A percentile compares a stretch with the other conserved stretches of the same genome.
These are phyloP conservation scores for Clarias pachynema DNA, from an alignment of 2,797 vertebrate genomes.

Conservation along the genomic window DNA sequence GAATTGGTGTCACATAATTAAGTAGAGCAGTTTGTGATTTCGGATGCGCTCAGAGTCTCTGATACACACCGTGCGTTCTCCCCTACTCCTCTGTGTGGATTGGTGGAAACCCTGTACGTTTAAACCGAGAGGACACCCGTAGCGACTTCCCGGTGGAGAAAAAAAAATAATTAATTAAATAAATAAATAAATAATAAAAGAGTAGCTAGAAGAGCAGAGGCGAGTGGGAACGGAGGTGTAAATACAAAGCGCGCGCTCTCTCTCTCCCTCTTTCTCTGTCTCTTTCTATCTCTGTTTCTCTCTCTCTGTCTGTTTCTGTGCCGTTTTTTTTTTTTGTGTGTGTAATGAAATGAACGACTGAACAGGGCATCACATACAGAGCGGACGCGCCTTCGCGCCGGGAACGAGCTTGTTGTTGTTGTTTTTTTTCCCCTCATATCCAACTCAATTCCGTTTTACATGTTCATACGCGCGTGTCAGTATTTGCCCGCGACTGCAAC, in stretches of 20 bases:
- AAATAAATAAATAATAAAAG: constrained; percentile 69
- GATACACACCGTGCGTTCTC: not conserved
- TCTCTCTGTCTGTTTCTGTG: constrained; percentile 18
- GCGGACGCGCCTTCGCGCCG: constrained; percentile 64
- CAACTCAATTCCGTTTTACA: constrained; percentile 71
- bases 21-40: not conserved
- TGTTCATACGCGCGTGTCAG: constrained; percentile 74
- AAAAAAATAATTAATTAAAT: constrained; percentile 65
- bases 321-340: not conserved
- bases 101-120: constrained; percentile 90
- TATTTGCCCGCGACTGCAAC: constrained; percentile 64
- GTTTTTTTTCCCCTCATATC: not conserved
- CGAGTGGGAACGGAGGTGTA: constrained; percentile 79
- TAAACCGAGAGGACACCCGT: constrained; percentile 98
- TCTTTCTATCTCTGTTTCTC: constrained; percentile 50
- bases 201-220: constrained; percentile 76
- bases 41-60: not conserved
- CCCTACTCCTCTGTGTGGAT: constrained; percentile 48
- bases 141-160: constrained; percentile 92
- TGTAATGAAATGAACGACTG: constrained; percentile 73
- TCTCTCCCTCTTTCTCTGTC: constrained; percentile 57
- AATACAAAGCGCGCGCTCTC: constrained; percentile 70
- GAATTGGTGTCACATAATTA: not conserved
- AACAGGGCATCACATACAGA: constrained; percentile 73
- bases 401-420: constrained; percentile 6